phyloP scores from a whole-genome alignment of 2,797 vertebrate species.

The Malurus splendens region DNA sequence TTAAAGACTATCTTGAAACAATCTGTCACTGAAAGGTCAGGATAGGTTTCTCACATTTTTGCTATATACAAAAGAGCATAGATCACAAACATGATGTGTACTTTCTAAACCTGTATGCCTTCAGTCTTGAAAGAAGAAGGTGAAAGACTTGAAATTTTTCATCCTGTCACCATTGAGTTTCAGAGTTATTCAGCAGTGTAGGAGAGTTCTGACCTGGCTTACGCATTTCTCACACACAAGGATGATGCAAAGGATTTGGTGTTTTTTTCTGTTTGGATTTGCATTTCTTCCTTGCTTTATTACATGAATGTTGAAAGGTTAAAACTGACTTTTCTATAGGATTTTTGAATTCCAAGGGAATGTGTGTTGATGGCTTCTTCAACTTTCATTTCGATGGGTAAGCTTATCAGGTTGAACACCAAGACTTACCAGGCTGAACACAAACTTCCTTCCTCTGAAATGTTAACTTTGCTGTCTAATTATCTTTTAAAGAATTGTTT shows the following conservation, averaged over 20 bases:
- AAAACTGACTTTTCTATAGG: background rate
- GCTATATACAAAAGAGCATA: background rate
- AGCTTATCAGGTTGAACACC: background rate
- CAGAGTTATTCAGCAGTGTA: background rate
- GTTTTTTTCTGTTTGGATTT: background rate
- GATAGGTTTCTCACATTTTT: background rate
- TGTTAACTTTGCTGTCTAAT: conserved; percentile 7
- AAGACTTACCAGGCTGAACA: background rate
- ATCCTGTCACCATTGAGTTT: background rate
- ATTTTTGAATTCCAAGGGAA: background rate
- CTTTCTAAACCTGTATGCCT: background rate
- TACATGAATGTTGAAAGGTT: background rate
- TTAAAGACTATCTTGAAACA: background rate
- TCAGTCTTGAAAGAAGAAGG: background rate
- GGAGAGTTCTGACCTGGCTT: background rate
- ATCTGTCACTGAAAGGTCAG: background rate
- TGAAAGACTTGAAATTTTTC: background rate
- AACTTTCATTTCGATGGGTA: background rate
- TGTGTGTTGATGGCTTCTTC: background rate
- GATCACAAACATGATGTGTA: background rate
- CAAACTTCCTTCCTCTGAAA: background rate
- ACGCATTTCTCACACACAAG: background rate
- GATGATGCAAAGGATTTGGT: background rate
- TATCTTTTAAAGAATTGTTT: background rate
- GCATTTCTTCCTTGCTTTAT: background rate